Evolutionary conservation across 2,888 invertebrate genomes (phyloP).

Genomic region (Polydrusus tereticollis): DNA sequence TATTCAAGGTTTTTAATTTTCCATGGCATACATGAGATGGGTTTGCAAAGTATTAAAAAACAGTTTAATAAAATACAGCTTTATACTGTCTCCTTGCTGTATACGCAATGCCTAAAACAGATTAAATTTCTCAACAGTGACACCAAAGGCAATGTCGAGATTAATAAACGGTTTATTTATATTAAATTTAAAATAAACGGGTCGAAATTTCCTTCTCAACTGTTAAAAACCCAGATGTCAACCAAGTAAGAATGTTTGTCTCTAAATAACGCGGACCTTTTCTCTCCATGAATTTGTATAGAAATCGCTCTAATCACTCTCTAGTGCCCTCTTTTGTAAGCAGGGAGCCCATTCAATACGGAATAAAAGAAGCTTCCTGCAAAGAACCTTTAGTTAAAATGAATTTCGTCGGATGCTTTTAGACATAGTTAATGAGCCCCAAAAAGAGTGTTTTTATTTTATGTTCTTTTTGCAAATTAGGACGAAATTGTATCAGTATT

Average conservation of each 20-base stretch:
- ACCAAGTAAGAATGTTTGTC: constrained; percentile 12
- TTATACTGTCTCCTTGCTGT: no score
- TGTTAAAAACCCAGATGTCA: constrained; percentile 17
- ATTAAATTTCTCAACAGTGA: background rate
- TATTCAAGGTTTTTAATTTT: no score
- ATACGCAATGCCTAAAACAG: background rate
- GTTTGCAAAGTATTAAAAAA: no score
- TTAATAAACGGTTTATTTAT: background rate
- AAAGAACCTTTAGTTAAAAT: constrained; percentile 22
- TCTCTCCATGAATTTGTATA: constrained; percentile 24
- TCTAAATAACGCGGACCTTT: constrained; percentile 22
- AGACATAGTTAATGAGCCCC: constrained; percentile 17
- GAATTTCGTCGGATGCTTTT: constrained; percentile 13
- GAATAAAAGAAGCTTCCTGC: constrained; percentile 18
- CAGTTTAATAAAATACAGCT: no score
- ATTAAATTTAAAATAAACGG: constrained; percentile 8
- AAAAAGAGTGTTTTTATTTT: constrained; percentile 10
- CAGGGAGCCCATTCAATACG: constrained; percentile 11
- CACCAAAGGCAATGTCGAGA: background rate
- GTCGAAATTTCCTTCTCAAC: constrained; percentile 1
- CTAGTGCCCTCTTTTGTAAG: constrained; percentile 11
- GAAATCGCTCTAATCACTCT: constrained; percentile 28
- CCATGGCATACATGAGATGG: no score
- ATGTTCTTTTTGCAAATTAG: background rate
- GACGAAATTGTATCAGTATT: background rate